phyloP scores from a whole-genome alignment of 2,888 invertebrate genomes.

The Pocota personata region DNA sequence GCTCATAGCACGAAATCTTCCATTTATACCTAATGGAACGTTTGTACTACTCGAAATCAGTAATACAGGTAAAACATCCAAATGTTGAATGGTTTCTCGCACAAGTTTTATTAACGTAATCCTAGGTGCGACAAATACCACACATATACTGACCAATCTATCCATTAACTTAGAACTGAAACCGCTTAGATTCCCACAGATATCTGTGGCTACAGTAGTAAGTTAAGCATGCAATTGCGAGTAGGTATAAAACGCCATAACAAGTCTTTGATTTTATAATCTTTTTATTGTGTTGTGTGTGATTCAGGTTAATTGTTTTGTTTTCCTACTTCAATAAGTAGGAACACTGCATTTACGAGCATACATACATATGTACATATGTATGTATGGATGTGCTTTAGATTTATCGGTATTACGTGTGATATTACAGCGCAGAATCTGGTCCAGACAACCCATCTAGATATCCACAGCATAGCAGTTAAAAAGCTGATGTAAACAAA shows the following conservation, averaged over 20 bases:
- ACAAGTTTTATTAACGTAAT: too few relatives aligned
- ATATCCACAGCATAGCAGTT: not conserved
- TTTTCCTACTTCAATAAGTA: not conserved
- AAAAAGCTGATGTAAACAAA: conserved; percentile 17
- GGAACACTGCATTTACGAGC: too few relatives aligned
- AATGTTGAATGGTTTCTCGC: too few relatives aligned
- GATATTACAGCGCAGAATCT: conserved; percentile 15
- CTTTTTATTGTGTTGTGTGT: not conserved
- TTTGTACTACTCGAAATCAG: too few relatives aligned
- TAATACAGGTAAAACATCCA: too few relatives aligned
- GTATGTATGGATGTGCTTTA: not conserved
- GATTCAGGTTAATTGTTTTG: conserved; percentile 24
- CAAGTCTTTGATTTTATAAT: not conserved
- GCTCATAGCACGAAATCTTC: too few relatives aligned
- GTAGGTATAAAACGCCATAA: not conserved
- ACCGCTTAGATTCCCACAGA: not conserved
- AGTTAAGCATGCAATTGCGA: not conserved
- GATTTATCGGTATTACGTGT: not conserved
- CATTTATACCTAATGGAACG: too few relatives aligned
- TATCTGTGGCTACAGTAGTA: not conserved
- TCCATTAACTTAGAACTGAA: too few relatives aligned
- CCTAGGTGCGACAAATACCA: too few relatives aligned
- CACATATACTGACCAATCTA: too few relatives aligned
- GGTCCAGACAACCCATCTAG: not conserved
- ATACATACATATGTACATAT: too few relatives aligned